Conservation (phyloP, 64 coral and sea anemone genomes). For the Actinia equina region DNA sequence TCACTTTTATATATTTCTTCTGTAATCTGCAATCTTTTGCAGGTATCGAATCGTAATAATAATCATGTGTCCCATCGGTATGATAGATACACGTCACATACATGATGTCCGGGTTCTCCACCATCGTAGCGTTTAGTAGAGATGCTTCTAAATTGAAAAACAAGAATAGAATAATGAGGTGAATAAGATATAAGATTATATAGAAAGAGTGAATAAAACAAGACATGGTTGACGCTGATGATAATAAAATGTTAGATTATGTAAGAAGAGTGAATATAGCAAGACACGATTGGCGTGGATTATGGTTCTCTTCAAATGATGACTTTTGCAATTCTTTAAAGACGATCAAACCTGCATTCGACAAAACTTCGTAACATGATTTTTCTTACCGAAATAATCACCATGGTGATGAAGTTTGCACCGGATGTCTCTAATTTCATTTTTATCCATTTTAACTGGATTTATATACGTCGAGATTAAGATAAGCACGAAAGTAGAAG, state of each 20-base stretch:
- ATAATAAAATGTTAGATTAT: neutral
- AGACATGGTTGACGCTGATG: neutral
- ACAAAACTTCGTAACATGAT: neutral
- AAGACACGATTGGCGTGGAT: neutral
- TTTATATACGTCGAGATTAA: neutral
- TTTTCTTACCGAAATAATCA: neutral
- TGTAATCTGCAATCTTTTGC: neutral
- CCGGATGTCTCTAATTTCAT: neutral
- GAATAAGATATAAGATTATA: neutral
- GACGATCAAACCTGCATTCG: no score
- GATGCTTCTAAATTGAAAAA: neutral
- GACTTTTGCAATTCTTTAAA: neutral
- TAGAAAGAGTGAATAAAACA: neutral
- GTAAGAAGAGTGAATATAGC: neutral
- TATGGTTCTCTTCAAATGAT: neutral
- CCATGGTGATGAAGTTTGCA: neutral
- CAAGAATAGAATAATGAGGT: neutral
- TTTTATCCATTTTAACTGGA: neutral
- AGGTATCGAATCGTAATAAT: neutral
- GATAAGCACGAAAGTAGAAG: neutral
- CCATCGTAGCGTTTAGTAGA: neutral
- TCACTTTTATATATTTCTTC: no score
- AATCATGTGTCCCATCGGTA: neutral
- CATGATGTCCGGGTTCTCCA: neutral
- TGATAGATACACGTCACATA: neutral